Evolutionary conservation across 2,113 vertebrate species (phyloP).

Genomic region (Platichthys flesus): DNA sequence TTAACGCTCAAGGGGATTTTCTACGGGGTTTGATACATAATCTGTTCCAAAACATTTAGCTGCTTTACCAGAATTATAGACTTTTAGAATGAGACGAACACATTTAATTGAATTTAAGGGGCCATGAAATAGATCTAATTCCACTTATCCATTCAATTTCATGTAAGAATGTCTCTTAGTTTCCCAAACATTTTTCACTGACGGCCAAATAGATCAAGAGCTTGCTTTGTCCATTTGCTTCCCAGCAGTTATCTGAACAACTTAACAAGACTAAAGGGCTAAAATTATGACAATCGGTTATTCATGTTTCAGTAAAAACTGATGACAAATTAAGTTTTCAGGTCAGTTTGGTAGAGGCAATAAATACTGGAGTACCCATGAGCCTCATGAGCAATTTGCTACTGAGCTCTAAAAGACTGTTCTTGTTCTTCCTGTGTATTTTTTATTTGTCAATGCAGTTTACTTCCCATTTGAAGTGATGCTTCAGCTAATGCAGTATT

Average conservation of each 20-base stretch:
- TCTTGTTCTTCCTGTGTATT: neutral
- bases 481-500: neutral
- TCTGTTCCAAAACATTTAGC: neutral
- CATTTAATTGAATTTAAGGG: constrained; percentile 26
- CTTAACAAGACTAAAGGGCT: neutral
- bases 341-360: constrained; percentile 13
- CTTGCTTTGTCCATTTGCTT: too few species aligned
- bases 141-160: too few species aligned
- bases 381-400: neutral
- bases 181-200: neutral
- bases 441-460: neutral
- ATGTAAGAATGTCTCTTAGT: neutral
- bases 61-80: constrained; percentile 1
- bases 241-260: too few species aligned
- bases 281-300: neutral
- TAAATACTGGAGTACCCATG: constrained; percentile 18
- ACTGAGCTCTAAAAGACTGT: too few species aligned
- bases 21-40: constrained; percentile 5
- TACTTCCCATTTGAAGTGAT: neutral
- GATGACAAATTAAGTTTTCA: constrained; percentile 26
- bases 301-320: constrained; percentile 10
- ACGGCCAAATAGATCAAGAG: neutral
- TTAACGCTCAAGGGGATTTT: constrained; percentile 21
- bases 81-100: neutral
- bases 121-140: constrained; percentile 34